A percentile compares a stretch with the other conserved stretches of the same genome.
Evolutionary conservation across 30 jellyfish, hydroid and myxozoan genomes (phyloP).

Genomic region (Catostylus mosaicus): DNA sequence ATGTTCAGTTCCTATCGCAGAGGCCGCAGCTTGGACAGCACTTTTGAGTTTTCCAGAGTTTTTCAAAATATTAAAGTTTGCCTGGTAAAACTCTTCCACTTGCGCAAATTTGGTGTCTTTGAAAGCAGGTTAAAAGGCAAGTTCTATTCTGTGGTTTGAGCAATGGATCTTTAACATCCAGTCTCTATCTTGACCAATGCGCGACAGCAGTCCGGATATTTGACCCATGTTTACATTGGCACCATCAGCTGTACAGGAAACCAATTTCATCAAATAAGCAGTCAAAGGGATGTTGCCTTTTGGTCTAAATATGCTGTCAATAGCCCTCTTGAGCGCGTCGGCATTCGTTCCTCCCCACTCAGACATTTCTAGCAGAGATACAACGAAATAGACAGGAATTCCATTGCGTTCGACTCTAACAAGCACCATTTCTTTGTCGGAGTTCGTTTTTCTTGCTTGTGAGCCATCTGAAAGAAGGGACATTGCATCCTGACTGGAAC

Average conservation of each 20-base stretch:
- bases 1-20: conserved; percentile 35
- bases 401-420: conserved; percentile 63
- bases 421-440: conserved; percentile 54
- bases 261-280: conserved; percentile 54
- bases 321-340: conserved; percentile 37
- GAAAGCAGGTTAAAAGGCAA: conserved; percentile 76
- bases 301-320: conserved; percentile 25
- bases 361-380: conserved; percentile 59
- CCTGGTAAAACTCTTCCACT: conserved; percentile 62
- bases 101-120: conserved; percentile 29
- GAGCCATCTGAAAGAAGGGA: conserved; percentile 54
- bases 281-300: conserved; percentile 26
- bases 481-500: conserved; percentile 40
- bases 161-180: conserved; percentile 83
- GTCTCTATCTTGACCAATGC: conserved; percentile 37
- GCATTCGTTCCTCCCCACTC: conserved; percentile 70
- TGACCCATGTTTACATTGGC: conserved; percentile 78
- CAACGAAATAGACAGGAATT: conserved; percentile 42
- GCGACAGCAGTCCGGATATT: conserved; percentile 53
- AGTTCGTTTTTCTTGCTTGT: conserved; percentile 66
- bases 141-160: conserved; percentile 73
- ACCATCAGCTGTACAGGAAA: conserved; percentile 70
- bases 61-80: conserved; percentile 46
- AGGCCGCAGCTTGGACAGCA: conserved; percentile 36
- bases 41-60: conserved; percentile 63